Percentiles rank a stretch among this genome's conserved stretches.
Evolutionary conservation across 2,888 invertebrate species (phyloP).

Genomic region (Drosophila kuntzei): DNA sequence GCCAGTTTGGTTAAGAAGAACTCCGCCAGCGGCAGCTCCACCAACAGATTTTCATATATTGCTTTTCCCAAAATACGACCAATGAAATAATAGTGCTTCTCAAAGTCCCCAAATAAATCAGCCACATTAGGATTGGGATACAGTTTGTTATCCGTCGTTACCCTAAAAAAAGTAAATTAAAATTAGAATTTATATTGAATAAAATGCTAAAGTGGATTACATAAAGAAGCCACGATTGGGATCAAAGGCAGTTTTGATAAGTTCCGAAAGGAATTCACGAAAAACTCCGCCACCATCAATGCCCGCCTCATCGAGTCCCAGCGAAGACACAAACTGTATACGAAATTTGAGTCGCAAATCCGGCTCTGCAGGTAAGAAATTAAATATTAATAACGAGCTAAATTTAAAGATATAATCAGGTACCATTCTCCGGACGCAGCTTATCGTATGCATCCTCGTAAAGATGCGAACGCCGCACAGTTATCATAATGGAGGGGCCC

Average conservation of each 20-base stretch:
- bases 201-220: constrained; percentile 77
- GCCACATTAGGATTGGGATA: constrained; percentile 98
- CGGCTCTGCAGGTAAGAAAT: constrained; percentile 88
- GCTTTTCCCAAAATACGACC: constrained; percentile 98
- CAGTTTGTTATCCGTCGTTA: constrained; percentile 96
- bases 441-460: constrained; percentile 99
- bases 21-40: constrained; percentile 97
- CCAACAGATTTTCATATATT: constrained; percentile 96
- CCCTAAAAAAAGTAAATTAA: constrained; percentile 72
- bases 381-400: neutral
- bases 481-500: constrained; percentile 91
- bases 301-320: constrained; percentile 97
- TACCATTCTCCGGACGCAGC: constrained; percentile 94
- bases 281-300: constrained; percentile 99
- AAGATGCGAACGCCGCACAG: constrained; percentile 94
- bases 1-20: constrained; percentile 97
- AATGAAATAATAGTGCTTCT: constrained; percentile 96
- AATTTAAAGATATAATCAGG: neutral
- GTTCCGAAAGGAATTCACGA: constrained; percentile 96
- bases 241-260: constrained; percentile 97
- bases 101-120: constrained; percentile 93
- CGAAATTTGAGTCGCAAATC: constrained; percentile 94
- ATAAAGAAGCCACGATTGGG: constrained; percentile 97
- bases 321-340: constrained; percentile 95
- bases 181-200: neutral